phyloP scores from a whole-genome alignment of 2,888 invertebrate genomes.

The Oscheius myriophilus region DNA sequence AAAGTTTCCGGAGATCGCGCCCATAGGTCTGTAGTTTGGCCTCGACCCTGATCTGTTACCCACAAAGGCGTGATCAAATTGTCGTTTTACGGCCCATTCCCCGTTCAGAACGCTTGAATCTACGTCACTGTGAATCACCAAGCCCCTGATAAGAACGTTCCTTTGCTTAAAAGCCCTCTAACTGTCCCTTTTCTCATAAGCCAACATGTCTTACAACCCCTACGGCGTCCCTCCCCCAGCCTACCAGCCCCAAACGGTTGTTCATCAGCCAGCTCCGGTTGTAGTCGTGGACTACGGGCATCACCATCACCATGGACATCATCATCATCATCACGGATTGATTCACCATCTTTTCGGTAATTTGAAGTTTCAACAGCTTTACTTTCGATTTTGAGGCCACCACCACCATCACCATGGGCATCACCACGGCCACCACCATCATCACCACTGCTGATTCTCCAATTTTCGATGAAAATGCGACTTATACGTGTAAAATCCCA shows the following conservation, averaged over 20 bases:
- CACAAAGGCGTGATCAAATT: no score
- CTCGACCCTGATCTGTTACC: no score
- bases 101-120: no score
- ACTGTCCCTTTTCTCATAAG: neutral
- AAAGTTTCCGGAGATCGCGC: no score
- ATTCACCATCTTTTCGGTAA: constrained; percentile 1
- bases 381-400: neutral
- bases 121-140: no score
- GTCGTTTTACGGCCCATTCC: no score
- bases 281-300: constrained; percentile 8
- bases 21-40: no score
- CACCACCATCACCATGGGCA: neutral
- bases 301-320: constrained; percentile 15
- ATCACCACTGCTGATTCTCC: neutral
- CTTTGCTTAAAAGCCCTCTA: constrained; percentile 6
- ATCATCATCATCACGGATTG: constrained; percentile 16
- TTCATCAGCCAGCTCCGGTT: constrained; percentile 9
- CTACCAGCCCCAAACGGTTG: constrained; percentile 3
- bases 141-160: constrained; percentile 1
- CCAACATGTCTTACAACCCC: constrained; percentile 11
- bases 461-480: no score
- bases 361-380: neutral
- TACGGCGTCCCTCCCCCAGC: constrained; percentile 19
- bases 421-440: constrained; percentile 7
- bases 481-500: no score